These are phyloP conservation scores for Austrofundulus limnaeus DNA, from an alignment of 2,113 vertebrate species.

Conservation along the genomic window DNA sequence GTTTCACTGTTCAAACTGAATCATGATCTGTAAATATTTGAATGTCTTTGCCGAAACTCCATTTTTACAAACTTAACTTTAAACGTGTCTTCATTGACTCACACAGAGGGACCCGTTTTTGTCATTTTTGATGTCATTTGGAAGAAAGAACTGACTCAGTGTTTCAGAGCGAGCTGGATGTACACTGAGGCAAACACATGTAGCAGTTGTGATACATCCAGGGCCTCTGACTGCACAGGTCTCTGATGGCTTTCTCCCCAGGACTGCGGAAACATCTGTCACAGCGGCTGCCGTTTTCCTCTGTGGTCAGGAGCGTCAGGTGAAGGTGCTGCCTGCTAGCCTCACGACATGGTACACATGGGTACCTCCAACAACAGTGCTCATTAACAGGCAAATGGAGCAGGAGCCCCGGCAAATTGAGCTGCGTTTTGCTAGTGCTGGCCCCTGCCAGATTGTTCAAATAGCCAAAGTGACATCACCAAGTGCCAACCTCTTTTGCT, in stretches of 20 bases:
- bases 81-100: background rate
- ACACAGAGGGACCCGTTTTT: background rate
- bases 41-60: background rate
- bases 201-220: slow-evolving; percentile 55
- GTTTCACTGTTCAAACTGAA: slow-evolving; percentile 2
- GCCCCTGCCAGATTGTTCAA: slow-evolving; percentile 76
- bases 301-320: slow-evolving; percentile 75
- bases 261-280: slow-evolving; percentile 76
- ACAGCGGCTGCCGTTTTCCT: slow-evolving; percentile 69
- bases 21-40: background rate
- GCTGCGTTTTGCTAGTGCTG: slow-evolving; percentile 70
- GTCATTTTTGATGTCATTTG: slow-evolving; percentile 12
- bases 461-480: slow-evolving; percentile 79
- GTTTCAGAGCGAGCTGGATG: slow-evolving; percentile 30
- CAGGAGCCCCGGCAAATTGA: slow-evolving; percentile 76
- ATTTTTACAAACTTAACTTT: background rate
- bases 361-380: slow-evolving; percentile 79
- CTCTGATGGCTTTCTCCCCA: slow-evolving; percentile 65
- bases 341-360: slow-evolving; percentile 80
- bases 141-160: slow-evolving; percentile 40
- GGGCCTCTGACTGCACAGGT: slow-evolving; percentile 63
- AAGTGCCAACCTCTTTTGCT: slow-evolving; percentile 64
- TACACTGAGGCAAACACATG: slow-evolving; percentile 61
- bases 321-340: slow-evolving; percentile 78
- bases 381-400: slow-evolving; percentile 84